phyloP scores from a whole-genome alignment of 2,113 vertebrate genomes.

The Crotalus helleri region DNA sequence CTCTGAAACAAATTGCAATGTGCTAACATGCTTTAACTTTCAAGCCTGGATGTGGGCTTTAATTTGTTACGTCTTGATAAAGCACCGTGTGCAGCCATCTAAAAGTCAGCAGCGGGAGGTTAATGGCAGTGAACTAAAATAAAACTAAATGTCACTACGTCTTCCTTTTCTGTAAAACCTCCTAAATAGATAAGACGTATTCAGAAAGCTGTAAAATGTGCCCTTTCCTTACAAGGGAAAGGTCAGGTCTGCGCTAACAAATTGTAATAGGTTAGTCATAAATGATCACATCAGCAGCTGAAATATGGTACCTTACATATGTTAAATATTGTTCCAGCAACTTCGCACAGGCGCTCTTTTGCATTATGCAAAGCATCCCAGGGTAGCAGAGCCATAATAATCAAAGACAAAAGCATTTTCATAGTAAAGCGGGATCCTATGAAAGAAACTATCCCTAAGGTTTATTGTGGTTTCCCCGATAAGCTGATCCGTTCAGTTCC shows the following conservation, averaged over 20 bases:
- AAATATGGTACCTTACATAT: conserved; percentile 49
- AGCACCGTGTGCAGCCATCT: conserved; percentile 29
- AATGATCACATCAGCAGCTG: conserved; percentile 65
- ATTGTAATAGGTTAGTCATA: conserved; percentile 70
- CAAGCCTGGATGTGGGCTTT: neutral
- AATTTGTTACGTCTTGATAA: conserved; percentile 39
- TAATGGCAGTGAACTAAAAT: conserved; percentile 72
- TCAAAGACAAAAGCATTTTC: neutral
- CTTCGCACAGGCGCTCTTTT: conserved; percentile 18
- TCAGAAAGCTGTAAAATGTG: conserved; percentile 74
- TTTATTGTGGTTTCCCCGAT: conserved; percentile 9
- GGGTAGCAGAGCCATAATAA: conserved; percentile 13
- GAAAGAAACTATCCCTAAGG: neutral
- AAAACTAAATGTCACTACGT: conserved; percentile 76
- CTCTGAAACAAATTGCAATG: neutral
- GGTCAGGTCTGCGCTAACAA: conserved; percentile 66
- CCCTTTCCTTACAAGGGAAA: conserved; percentile 75
- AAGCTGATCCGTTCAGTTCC: neutral
- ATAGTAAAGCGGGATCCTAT: conserved; percentile 1
- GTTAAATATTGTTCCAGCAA: conserved; percentile 60
- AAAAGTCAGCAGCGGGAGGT: conserved; percentile 58
- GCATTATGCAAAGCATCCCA: neutral
- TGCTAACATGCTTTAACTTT: neutral
- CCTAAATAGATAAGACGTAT: conserved; percentile 71
- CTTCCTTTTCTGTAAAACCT: conserved; percentile 65